phyloP scores from a whole-genome alignment of 2,113 vertebrate genomes.

The Grantiella picta region DNA sequence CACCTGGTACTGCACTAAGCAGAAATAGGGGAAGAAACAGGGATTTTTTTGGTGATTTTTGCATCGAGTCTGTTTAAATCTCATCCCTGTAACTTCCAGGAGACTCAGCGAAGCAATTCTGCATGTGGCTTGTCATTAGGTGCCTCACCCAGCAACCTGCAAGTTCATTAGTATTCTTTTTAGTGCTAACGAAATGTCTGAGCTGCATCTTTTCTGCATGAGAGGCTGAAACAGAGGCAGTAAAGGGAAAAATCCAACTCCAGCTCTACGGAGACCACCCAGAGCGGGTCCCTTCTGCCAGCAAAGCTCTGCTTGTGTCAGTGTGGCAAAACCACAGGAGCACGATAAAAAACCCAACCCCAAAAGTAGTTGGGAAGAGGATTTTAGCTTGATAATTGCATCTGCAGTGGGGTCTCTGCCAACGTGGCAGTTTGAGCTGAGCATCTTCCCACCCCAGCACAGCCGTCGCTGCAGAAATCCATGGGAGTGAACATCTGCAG shows the following conservation, averaged over 20 bases:
- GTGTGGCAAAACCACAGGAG: neutral
- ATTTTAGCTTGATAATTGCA: neutral
- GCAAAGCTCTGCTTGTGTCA: neutral
- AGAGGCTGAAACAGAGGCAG: conserved; percentile 11
- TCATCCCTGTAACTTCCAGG: neutral
- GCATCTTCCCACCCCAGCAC: neutral
- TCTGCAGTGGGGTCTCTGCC: neutral
- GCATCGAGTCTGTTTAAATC: neutral
- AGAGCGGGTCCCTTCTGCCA: conserved; percentile 14
- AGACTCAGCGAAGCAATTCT: neutral
- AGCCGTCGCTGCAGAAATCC: neutral
- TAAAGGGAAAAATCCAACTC: conserved; percentile 20
- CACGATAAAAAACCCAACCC: neutral
- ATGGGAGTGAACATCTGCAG: neutral
- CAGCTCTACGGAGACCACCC: neutral
- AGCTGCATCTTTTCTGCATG: conserved; percentile 46
- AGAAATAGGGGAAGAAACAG: neutral
- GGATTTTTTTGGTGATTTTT: neutral
- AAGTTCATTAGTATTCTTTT: conserved; percentile 52
- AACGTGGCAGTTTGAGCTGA: neutral
- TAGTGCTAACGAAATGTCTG: neutral
- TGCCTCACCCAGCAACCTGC: conserved; percentile 31
- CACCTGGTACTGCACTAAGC: neutral
- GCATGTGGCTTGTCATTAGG: conserved; percentile 22
- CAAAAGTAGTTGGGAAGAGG: neutral